Conservation (phyloP, 2,797 vertebrate genomes). For the Merluccius polli region DNA sequence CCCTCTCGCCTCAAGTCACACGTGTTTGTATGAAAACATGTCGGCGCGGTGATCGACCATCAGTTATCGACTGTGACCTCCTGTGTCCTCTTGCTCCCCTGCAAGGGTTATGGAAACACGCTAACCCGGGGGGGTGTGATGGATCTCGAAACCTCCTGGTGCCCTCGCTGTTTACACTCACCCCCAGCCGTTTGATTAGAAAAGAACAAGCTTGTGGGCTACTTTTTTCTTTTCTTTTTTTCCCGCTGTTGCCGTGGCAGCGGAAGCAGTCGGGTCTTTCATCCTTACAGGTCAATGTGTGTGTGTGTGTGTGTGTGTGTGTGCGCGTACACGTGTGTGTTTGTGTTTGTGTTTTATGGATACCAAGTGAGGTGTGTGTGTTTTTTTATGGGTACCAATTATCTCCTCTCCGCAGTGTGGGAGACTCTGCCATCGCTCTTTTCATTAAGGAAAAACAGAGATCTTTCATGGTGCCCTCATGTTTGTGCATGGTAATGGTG, state of each 20-base stretch:
- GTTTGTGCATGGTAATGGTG: constrained; percentile 34
- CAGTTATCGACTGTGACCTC: constrained; percentile 51
- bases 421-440: constrained; percentile 27
- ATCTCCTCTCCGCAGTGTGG: background rate
- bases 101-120: constrained; percentile 53
- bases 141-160: constrained; percentile 58
- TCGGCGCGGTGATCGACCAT: constrained; percentile 43
- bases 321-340: no score
- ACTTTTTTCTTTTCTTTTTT: constrained; percentile 7
- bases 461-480: constrained; percentile 16
- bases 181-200: constrained; percentile 34
- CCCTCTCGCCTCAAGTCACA: constrained; percentile 13
- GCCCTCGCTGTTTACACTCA: constrained; percentile 54
- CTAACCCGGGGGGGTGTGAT: constrained; percentile 41
- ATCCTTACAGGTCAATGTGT: constrained; percentile 1
- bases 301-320: background rate
- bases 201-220: constrained; percentile 45
- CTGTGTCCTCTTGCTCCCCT: constrained; percentile 40
- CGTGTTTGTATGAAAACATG: constrained; percentile 13
- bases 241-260: constrained; percentile 35
- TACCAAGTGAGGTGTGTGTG: no score
- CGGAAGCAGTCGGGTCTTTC: constrained; percentile 33
- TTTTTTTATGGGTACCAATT: no score
- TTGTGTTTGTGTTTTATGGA: no score
- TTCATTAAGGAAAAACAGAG: constrained; percentile 17